A percentile compares a stretch with the other conserved stretches of the same genome.
These are phyloP conservation scores for Muntiacus reevesi DNA, from an alignment of 2,113 vertebrate genomes.

Conservation along the genomic window DNA sequence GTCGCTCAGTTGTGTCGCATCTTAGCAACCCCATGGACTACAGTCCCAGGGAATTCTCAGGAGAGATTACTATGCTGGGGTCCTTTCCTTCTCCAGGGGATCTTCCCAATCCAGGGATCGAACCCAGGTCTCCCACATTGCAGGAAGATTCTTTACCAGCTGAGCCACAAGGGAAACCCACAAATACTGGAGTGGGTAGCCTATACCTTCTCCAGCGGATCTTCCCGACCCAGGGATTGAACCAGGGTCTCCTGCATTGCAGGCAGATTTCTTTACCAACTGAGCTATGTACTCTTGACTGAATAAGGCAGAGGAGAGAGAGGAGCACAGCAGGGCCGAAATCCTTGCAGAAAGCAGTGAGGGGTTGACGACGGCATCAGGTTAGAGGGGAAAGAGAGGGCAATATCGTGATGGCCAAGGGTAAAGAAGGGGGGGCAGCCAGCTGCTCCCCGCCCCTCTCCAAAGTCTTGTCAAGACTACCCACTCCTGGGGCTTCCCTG, in stretches of 20 bases:
- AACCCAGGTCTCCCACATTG: background rate
- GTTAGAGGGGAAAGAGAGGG: background rate
- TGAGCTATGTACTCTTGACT: background rate
- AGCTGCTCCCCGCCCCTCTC: background rate
- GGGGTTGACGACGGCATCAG: fast-evolving
- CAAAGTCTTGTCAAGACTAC: background rate
- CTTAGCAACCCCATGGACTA: background rate
- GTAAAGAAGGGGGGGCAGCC: background rate
- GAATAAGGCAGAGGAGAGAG: background rate
- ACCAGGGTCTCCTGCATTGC: background rate
- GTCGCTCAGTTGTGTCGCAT: background rate
- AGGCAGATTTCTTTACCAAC: background rate
- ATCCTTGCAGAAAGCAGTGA: background rate
- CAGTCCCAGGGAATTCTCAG: background rate
- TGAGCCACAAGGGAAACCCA: background rate
- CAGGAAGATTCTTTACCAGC: background rate
- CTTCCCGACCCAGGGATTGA: background rate
- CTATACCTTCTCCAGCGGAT: background rate
- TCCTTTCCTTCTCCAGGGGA: background rate
- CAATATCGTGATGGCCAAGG: background rate
- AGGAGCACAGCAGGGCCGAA: too few species aligned
- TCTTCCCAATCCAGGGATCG: background rate
- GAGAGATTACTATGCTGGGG: too few species aligned
- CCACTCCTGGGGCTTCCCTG: background rate
- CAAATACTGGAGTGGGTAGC: background rate